A percentile compares a stretch with the other conserved stretches of the same genome.
phyloP scores from a whole-genome alignment of 2,113 vertebrate genomes.

The Athene cunicularia region DNA sequence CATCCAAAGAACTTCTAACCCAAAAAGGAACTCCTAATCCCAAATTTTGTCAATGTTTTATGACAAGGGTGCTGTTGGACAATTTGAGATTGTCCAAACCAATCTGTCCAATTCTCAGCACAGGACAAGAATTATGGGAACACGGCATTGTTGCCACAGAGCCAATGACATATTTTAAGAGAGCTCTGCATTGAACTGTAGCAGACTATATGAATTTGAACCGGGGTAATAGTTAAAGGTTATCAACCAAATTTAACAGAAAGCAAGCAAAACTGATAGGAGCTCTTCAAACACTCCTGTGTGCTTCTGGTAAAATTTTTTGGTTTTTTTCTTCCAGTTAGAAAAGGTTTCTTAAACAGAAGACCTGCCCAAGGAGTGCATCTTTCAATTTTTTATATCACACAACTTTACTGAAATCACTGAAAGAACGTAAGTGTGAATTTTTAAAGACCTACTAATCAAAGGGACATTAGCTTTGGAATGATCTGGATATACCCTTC shows the following conservation, averaged over 20 bases:
- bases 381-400: background rate
- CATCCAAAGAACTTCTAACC: background rate
- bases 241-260: background rate
- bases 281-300: background rate
- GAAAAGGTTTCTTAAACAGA: background rate
- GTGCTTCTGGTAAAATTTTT: background rate
- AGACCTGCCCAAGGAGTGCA: background rate
- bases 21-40: background rate
- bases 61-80: background rate
- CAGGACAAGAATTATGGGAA: background rate
- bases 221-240: background rate
- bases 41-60: background rate
- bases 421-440: rapidly evolving
- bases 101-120: background rate
- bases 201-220: background rate
- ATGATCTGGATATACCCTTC: background rate
- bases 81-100: background rate
- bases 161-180: background rate
- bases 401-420: background rate
- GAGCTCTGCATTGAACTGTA: background rate
- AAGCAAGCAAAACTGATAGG: background rate
- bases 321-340: background rate
- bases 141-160: background rate
- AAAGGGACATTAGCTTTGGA: background rate
- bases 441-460: background rate